These are phyloP conservation scores for Neotoma lepida DNA, from an alignment of 2,113 vertebrate genomes.

Conservation along the genomic window DNA sequence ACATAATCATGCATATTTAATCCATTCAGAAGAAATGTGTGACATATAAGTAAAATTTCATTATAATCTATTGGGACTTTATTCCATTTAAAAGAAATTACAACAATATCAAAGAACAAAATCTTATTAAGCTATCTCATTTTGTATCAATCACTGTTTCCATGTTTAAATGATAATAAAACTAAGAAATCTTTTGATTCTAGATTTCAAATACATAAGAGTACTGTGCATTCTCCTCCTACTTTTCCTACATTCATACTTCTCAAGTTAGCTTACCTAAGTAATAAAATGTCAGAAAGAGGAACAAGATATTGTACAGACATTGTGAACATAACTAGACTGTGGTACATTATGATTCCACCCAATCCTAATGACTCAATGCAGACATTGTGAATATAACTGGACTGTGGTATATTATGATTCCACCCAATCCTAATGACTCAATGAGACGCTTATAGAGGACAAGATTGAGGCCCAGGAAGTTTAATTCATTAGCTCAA, in stretches of 20 bases:
- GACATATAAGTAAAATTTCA: not conserved
- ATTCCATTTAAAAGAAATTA: not conserved
- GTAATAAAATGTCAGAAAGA: not conserved
- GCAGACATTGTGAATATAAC: no score
- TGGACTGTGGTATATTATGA: no score
- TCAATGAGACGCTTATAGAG: not conserved
- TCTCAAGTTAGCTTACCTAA: not conserved
- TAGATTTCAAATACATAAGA: not conserved
- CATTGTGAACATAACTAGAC: not conserved
- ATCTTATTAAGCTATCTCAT: not conserved
- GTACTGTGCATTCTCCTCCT: not conserved
- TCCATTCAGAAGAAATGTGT: not conserved
- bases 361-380: no score
- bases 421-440: not conserved
- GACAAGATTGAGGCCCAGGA: not conserved
- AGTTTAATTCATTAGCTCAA: not conserved
- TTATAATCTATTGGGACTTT: not conserved
- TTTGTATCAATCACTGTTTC: conserved; percentile 21
- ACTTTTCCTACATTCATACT: not conserved
- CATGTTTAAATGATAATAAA: conserved; percentile 30
- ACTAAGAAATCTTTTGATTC: not conserved
- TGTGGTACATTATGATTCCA: not conserved
- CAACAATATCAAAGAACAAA: not conserved
- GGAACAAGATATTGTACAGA: not conserved
- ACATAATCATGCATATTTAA: not conserved